Evolutionary conservation across 2,797 vertebrate species (phyloP).

Genomic region (Podargus strigoides): DNA sequence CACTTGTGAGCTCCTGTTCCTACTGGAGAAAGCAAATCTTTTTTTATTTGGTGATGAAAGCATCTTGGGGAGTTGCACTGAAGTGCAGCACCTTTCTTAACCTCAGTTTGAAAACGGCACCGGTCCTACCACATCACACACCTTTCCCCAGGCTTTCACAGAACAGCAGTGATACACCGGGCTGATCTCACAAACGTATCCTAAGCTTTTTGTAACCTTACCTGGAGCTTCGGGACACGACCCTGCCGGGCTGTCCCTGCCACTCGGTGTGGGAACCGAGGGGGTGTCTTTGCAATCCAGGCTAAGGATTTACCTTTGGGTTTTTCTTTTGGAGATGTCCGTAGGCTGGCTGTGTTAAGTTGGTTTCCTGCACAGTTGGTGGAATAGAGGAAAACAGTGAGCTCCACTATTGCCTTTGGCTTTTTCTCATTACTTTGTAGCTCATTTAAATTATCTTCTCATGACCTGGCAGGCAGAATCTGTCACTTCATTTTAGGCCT

Average conservation of each 20-base stretch:
- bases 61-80: neutral
- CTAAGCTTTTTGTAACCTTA: neutral
- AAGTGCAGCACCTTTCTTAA: neutral
- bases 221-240: neutral
- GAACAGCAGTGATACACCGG: neutral
- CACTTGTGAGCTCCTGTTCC: neutral
- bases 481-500: neutral
- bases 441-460: neutral
- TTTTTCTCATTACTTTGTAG: neutral
- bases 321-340: neutral
- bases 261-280: neutral
- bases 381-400: neutral
- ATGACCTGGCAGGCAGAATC: neutral
- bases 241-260: neutral
- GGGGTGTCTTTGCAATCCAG: neutral
- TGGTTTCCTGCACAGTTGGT: neutral
- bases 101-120: neutral
- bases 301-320: neutral
- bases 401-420: neutral
- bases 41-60: slow-evolving; percentile 6
- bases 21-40: neutral
- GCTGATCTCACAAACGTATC: neutral
- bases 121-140: accelerated
- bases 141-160: neutral
- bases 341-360: neutral